phyloP scores from a whole-genome alignment of 2,113 vertebrate genomes.

The Ellobius talpinus region DNA sequence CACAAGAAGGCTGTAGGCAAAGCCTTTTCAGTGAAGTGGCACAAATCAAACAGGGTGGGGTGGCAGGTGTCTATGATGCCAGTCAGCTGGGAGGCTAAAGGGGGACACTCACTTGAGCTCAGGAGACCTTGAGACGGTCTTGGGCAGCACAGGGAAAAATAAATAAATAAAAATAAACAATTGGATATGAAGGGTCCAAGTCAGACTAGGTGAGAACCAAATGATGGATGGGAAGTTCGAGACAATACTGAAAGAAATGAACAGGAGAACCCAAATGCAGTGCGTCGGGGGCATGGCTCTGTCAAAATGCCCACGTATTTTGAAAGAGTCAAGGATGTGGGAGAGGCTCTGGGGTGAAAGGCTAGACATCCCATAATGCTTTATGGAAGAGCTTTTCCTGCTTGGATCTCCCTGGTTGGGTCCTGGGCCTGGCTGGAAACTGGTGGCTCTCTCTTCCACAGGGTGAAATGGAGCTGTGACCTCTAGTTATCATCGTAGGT shows the following conservation, averaged over 20 bases:
- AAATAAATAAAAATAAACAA: neutral
- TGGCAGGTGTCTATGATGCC: neutral
- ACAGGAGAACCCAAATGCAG: neutral
- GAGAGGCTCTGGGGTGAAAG: neutral
- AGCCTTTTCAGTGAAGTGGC: neutral
- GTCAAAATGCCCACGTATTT: fast-evolving
- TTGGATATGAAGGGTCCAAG: too few relatives aligned
- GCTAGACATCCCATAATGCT: neutral
- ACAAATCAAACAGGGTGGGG: too few relatives aligned
- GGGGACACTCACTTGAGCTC: neutral
- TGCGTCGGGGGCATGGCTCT: neutral
- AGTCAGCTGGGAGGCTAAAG: neutral
- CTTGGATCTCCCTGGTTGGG: neutral
- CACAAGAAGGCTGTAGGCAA: neutral
- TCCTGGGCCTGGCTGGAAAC: neutral
- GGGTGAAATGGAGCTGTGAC: neutral
- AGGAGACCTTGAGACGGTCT: neutral
- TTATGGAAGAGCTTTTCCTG: neutral
- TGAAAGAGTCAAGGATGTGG: neutral
- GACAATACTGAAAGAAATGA: neutral
- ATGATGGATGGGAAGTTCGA: neutral
- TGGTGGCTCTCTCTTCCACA: neutral
- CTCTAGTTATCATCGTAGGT: neutral
- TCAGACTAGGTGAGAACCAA: neutral
- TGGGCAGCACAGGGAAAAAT: neutral